Conservation (phyloP, 2,113 vertebrate species). For the Osmerus eperlanus region DNA sequence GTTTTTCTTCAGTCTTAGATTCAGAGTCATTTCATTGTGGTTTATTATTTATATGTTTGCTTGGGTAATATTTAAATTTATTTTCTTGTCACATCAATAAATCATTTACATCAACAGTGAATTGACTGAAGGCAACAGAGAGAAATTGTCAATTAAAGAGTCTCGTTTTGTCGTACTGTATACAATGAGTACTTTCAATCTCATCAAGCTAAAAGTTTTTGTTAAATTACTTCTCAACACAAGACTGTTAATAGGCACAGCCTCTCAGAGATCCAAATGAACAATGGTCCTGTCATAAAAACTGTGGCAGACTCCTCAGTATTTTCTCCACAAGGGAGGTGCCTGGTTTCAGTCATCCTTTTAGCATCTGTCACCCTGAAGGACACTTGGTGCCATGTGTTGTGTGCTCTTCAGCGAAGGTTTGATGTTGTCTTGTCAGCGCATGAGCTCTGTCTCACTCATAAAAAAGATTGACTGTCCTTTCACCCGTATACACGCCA, state of each 20-base stretch:
- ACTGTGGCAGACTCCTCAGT: conserved; percentile 30
- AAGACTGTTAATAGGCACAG: neutral
- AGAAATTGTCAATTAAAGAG: neutral
- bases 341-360: conserved; percentile 55
- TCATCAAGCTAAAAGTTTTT: neutral
- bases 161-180: neutral
- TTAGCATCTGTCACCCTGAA: conserved; percentile 61
- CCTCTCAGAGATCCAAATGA: conserved; percentile 31
- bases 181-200: conserved; percentile 1
- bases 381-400: conserved; percentile 61
- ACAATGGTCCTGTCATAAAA: conserved; percentile 55
- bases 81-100: too few species aligned
- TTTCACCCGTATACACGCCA: conserved; percentile 54
- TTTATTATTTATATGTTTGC: too few species aligned
- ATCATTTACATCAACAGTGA: too few species aligned
- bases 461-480: conserved; percentile 50
- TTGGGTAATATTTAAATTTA: too few species aligned
- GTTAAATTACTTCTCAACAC: neutral
- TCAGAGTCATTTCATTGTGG: too few species aligned
- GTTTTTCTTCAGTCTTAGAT: too few species aligned
- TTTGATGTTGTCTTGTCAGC: conserved; percentile 55
- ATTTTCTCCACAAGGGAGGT: conserved; percentile 33
- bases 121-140: conserved; percentile 21
- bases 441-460: conserved; percentile 55
- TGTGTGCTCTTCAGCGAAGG: conserved; percentile 58